Conservation (phyloP, 1,140 invertebrate species). For the Bombus consobrinus region DNA sequence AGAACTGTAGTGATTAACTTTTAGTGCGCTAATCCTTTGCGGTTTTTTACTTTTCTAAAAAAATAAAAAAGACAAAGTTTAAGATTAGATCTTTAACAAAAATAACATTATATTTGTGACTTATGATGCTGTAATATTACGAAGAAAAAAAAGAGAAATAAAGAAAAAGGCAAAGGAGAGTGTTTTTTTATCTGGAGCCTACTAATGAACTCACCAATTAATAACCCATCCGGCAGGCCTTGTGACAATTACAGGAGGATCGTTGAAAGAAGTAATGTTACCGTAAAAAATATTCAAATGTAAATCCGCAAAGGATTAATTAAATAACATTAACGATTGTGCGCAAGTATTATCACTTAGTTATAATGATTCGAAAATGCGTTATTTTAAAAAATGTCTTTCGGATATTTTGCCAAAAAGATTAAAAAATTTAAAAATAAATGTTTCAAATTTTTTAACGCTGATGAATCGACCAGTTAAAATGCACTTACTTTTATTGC, state of each 20-base stretch:
- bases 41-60: not conserved
- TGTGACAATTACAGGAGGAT: no score
- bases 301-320: constrained; percentile 27
- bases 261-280: not conserved
- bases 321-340: constrained; percentile 35
- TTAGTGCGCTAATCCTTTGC: constrained; percentile 29
- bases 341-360: constrained; percentile 30
- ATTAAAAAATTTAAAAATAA: not conserved
- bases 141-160: not conserved
- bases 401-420: not conserved
- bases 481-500: not conserved
- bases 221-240: not conserved
- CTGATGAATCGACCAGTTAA: not conserved
- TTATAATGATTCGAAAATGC: constrained; percentile 4
- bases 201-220: not conserved
- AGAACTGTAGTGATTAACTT: constrained; percentile 28
- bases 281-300: not conserved
- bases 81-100: not conserved
- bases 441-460: not conserved
- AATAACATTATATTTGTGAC: not conserved
- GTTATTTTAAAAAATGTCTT: not conserved
- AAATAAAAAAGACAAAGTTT: not conserved
- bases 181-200: not conserved
- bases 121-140: not conserved
- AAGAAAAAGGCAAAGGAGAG: not conserved